These are phyloP conservation scores for Balaenoptera acutorostrata DNA, from an alignment of 2,113 vertebrate species.

Conservation along the genomic window DNA sequence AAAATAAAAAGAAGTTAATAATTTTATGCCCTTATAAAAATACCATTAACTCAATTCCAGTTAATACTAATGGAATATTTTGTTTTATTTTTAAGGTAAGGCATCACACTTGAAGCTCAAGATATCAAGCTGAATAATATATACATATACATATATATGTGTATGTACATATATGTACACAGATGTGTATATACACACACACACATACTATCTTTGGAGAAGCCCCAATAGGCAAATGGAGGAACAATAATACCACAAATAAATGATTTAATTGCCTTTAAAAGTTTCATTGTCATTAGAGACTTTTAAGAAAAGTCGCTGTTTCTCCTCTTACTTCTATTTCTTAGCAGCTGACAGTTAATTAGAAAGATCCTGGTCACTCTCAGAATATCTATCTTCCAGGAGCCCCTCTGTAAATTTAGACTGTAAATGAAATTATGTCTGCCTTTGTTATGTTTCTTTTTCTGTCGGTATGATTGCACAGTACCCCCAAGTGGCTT, in stretches of 20 bases:
- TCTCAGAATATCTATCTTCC: background rate
- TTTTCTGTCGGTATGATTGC: background rate
- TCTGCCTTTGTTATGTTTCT: background rate
- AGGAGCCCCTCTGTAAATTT: background rate
- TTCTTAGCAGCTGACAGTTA: background rate
- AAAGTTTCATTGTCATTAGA: background rate
- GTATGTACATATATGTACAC: background rate
- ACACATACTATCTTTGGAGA: background rate
- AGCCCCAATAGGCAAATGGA: background rate
- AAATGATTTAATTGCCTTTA: background rate
- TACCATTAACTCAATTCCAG: background rate
- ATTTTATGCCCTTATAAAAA: conserved; percentile 5
- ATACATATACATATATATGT: background rate
- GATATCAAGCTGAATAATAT: background rate
- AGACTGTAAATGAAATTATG: background rate
- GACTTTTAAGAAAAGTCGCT: background rate
- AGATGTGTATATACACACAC: background rate
- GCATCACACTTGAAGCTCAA: background rate
- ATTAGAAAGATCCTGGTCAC: background rate
- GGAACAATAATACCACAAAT: background rate
- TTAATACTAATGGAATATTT: background rate
- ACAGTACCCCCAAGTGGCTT: background rate
- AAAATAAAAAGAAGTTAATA: background rate
- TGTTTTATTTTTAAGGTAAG: background rate
- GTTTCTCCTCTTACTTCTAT: background rate